Evolutionary conservation across 2,888 invertebrate species (phyloP), one percentile per base, ranked within the genome.

Genomic region (Lochmaea crataegi): DNA sequence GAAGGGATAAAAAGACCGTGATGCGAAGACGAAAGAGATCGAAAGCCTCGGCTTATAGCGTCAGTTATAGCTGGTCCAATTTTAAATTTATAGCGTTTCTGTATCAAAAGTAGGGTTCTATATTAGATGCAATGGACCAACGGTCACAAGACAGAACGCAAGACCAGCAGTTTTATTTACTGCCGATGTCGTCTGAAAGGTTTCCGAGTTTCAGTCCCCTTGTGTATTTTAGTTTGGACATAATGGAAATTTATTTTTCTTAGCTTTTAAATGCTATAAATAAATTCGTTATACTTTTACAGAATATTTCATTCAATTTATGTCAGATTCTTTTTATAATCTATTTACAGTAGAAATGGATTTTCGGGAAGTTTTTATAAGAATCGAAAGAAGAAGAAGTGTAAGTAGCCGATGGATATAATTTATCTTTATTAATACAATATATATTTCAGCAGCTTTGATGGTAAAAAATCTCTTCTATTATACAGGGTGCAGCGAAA

Each of bases 1-100:
- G 64, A 16, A 60, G 68, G 63, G 72, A 70, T 63, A 42, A 66
- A 70, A 73, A 70, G 73, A 73, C 57, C 71, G 67, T 71, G 70
- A 71, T 71, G 75, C 77, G 72, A 78, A 77, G 72, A 76, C 81
- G 81, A 81, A 80, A 79, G 78, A 83, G 82, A 83, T 82, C 81
- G 82, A 83, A 81, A 53, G 79, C 78, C 79, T 79, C 80, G 81
- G 81, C 82, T 83, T 83, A 83, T 81, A 81, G 82, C 32, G 61
- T 51, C n/a, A 51, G 51, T 51, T 16, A 51, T 51, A 53, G 42
- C 82, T 74, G 78, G 82, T 82, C 83, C 83, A 82, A 83, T 84
- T 83, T 82, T 81, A 80, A 83, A 84, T 83, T 83, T 84, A 84
- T 83, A 77, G 81, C 82, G 81, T 82, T 80, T 82, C 82, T 81